A percentile compares a stretch with the other conserved stretches of the same genome.
Evolutionary conservation across 1,140 invertebrate species (phyloP).

Genomic region (Macrotrachela quadricornifera): DNA sequence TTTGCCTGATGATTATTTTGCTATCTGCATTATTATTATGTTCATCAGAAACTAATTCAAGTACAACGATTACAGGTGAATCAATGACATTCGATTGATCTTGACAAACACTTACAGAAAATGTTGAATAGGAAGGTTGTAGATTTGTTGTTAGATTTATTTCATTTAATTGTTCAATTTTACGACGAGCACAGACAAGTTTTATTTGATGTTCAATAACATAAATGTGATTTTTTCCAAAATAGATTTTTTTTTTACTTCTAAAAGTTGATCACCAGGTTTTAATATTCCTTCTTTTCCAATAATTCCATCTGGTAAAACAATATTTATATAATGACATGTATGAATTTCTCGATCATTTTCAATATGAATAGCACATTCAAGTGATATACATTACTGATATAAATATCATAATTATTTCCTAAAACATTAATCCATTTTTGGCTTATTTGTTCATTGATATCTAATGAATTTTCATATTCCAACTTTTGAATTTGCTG

Average conservation of each 20-base stretch:
- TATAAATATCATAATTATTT: slow-evolving; percentile 60
- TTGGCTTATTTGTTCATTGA: neutral
- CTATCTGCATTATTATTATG: no score
- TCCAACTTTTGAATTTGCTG: no score
- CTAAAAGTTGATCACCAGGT: slow-evolving; percentile 68
- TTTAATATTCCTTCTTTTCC: slow-evolving; percentile 55
- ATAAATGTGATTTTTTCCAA: neutral
- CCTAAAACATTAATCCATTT: slow-evolving; percentile 67
- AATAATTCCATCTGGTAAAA: slow-evolving; percentile 75
- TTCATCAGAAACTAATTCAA: no score
- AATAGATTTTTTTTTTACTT: slow-evolving; percentile 31
- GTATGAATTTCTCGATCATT: slow-evolving; percentile 43
- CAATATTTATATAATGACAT: slow-evolving; percentile 46
- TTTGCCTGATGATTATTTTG: no score
- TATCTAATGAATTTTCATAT: neutral
- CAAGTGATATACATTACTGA: slow-evolving; percentile 56
- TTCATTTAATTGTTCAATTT: no score
- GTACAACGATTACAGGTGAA: slow-evolving; percentile 90
- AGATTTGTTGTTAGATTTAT: no score
- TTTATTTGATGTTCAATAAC: neutral
- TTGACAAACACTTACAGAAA: slow-evolving; percentile 92
- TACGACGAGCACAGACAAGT: neutral
- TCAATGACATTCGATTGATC: slow-evolving; percentile 70
- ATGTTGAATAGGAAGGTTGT: slow-evolving; percentile 24
- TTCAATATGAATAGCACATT: slow-evolving; percentile 61